Percentiles rank a stretch among this genome's conserved stretches.
phyloP scores from a whole-genome alignment of 2,888 invertebrate genomes.

The Atethmia centrago region DNA sequence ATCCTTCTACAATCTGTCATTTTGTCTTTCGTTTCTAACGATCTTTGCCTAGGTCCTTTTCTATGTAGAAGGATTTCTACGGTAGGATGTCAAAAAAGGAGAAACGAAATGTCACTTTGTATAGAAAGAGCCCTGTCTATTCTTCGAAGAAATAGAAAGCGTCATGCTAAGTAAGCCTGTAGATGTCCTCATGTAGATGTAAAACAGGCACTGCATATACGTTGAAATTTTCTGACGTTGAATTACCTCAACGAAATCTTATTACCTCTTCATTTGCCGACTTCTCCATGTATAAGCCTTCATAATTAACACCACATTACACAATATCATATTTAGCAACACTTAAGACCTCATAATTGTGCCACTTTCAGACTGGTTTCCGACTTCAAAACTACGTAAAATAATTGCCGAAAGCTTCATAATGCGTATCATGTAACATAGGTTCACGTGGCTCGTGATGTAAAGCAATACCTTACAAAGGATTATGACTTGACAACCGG shows the following conservation, averaged over 20 bases:
- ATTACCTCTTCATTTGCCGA: neutral
- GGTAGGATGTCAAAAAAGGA: too few relatives aligned
- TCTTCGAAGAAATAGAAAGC: too few relatives aligned
- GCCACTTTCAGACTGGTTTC: slow-evolving; percentile 13
- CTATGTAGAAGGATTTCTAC: too few relatives aligned
- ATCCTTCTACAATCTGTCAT: too few relatives aligned
- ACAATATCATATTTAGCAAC: slow-evolving; percentile 12
- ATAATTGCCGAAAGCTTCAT: slow-evolving; percentile 40
- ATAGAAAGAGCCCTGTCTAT: too few relatives aligned
- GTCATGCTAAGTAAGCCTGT: too few relatives aligned
- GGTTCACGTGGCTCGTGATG: slow-evolving; percentile 11
- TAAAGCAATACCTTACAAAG: slow-evolving; percentile 39
- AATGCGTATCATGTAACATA: slow-evolving; percentile 53
- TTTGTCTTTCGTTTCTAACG: too few relatives aligned
- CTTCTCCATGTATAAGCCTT: neutral
- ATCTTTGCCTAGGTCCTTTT: too few relatives aligned
- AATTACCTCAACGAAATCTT: neutral
- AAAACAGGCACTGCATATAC: neutral
- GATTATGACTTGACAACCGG: slow-evolving; percentile 59
- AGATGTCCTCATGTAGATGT: too few relatives aligned
- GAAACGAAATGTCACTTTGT: too few relatives aligned
- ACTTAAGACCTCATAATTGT: slow-evolving; percentile 24
- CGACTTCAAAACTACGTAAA: slow-evolving; percentile 26
- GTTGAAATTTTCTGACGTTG: neutral
- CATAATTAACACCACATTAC: slow-evolving; percentile 6